Evolutionary conservation across 1,140 invertebrate species (phyloP).

Genomic region (Tetraneura akinire): DNA sequence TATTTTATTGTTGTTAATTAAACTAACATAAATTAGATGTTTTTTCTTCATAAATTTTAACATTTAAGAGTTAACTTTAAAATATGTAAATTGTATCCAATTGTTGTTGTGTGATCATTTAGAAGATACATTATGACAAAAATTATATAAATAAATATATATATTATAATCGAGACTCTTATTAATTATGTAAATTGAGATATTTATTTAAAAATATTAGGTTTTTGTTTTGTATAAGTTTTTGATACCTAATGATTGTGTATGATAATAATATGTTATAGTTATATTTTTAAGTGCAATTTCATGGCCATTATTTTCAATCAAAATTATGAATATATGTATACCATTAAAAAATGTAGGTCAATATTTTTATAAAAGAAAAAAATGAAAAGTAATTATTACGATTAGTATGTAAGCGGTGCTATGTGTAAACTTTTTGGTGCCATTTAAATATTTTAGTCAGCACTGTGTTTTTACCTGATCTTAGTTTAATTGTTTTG

Average conservation of each 20-base stretch:
- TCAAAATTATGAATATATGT: slow-evolving; percentile 24
- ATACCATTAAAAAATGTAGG: slow-evolving; percentile 32
- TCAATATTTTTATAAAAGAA: slow-evolving; percentile 34
- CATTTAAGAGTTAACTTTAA: slow-evolving; percentile 36
- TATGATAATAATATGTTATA: slow-evolving; percentile 42
- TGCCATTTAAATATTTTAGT: slow-evolving; percentile 50
- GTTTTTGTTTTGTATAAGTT: slow-evolving; percentile 35
- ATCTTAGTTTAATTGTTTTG: slow-evolving; percentile 47
- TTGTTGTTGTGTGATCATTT: slow-evolving; percentile 34
- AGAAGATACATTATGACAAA: slow-evolving; percentile 23
- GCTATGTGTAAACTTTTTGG: slow-evolving; percentile 50
- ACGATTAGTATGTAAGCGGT: slow-evolving; percentile 41
- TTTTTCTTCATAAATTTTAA: slow-evolving; percentile 39
- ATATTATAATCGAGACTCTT: slow-evolving; percentile 26
- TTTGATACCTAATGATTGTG: slow-evolving; percentile 47
- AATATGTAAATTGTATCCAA: slow-evolving; percentile 29
- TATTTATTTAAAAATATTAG: slow-evolving; percentile 36
- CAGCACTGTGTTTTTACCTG: slow-evolving; percentile 45
- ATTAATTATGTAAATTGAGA: neutral
- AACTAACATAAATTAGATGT: slow-evolving; percentile 41
- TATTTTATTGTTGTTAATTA: slow-evolving; percentile 41
- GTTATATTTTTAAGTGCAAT: slow-evolving; percentile 31
- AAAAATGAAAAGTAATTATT: slow-evolving; percentile 29
- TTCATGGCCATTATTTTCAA: slow-evolving; percentile 47
- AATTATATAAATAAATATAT: slow-evolving; percentile 10